Evolutionary conservation across 2,797 vertebrate species (phyloP).

Genomic region (Iguana delicatissima): DNA sequence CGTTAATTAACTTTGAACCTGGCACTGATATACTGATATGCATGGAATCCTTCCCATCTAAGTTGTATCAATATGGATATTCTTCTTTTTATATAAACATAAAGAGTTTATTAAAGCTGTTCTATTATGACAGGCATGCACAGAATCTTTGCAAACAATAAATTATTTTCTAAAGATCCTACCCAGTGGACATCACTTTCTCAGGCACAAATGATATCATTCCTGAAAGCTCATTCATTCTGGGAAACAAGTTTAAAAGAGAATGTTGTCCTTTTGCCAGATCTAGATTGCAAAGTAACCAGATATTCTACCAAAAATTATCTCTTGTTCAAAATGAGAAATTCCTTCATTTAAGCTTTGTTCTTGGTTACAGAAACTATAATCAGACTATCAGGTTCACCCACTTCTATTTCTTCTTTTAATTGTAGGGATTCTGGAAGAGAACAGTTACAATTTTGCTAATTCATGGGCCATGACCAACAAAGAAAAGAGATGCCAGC

Average conservation of each 20-base stretch:
- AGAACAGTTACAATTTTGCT: slow-evolving; percentile 90
- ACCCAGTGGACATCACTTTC: slow-evolving; percentile 14
- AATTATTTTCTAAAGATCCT: not conserved
- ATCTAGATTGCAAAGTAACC: too few relatives aligned
- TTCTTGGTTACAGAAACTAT: not conserved
- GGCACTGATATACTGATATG: not conserved
- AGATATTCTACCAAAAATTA: not conserved
- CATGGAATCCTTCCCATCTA: not conserved
- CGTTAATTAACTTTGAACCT: too few relatives aligned
- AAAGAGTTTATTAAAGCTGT: not conserved
- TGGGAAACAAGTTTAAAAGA: not conserved
- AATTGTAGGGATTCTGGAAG: slow-evolving; percentile 86
- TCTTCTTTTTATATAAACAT: not conserved
- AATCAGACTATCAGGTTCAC: not conserved
- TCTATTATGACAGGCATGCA: not conserved
- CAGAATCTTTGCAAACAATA: not conserved
- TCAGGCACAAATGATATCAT: not conserved
- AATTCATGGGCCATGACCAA: slow-evolving; percentile 95
- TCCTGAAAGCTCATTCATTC: not conserved
- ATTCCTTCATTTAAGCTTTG: too few relatives aligned
- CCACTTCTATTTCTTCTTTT: not conserved
- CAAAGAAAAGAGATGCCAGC: slow-evolving; percentile 84
- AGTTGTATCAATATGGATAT: not conserved
- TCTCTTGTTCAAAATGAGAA: not conserved
- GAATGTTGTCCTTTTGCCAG: not conserved